Conservation (phyloP, 2,888 invertebrate species). For the Acrocera orbiculus region DNA sequence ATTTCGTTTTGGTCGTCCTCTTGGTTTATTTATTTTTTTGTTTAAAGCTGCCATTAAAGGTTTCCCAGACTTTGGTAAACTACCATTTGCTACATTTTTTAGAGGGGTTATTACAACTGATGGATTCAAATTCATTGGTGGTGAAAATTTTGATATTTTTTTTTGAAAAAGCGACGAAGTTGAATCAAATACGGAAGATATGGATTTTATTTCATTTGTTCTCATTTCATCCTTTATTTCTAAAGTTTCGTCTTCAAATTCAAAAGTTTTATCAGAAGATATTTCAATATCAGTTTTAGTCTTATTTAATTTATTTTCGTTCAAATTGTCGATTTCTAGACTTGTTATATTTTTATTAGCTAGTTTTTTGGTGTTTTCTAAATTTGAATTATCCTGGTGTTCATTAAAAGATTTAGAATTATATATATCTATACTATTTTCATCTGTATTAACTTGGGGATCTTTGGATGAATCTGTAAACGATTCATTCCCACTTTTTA, state of each 20-base stretch:
- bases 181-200: constrained; percentile 24
- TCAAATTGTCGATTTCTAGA: background rate
- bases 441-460: too few species aligned
- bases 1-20: constrained; percentile 32
- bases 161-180: constrained; percentile 19
- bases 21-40: constrained; percentile 25
- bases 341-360: background rate
- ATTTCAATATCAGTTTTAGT: constrained; percentile 17
- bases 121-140: constrained; percentile 3
- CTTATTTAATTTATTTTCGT: background rate
- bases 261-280: constrained; percentile 5
- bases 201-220: constrained; percentile 26
- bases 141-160: constrained; percentile 1
- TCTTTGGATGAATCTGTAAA: too few species aligned
- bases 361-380: too few species aligned
- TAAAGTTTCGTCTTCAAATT: constrained; percentile 15
- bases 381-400: too few species aligned
- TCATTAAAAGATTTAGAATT: too few species aligned
- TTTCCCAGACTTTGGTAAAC: constrained; percentile 29
- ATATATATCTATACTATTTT: too few species aligned
- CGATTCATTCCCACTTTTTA: too few species aligned
- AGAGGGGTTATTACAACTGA: constrained; percentile 9
- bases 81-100: constrained; percentile 21
- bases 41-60: constrained; percentile 25
- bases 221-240: constrained; percentile 26